Percentiles rank a stretch among this genome's conserved stretches.
phyloP scores from a whole-genome alignment of 2,113 vertebrate genomes.

The Ranitomeya variabilis region DNA sequence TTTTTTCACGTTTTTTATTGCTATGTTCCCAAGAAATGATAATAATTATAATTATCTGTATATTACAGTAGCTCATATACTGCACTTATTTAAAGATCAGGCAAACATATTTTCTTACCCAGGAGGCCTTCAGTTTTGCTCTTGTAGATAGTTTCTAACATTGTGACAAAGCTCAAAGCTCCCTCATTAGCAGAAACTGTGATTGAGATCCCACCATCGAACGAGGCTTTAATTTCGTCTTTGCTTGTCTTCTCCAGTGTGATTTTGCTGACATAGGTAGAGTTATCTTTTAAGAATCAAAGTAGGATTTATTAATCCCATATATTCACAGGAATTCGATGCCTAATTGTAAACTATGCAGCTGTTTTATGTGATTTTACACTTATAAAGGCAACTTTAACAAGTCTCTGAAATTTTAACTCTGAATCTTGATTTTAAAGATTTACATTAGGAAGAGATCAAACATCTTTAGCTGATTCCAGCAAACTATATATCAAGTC shows the following conservation, averaged over 20 bases:
- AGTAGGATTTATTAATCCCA: not conserved
- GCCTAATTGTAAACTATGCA: not conserved
- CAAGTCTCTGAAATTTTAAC: not conserved
- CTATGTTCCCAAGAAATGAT: too few relatives aligned
- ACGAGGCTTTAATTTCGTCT: constrained; percentile 37
- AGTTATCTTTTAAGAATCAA: constrained; percentile 41
- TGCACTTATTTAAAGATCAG: not conserved
- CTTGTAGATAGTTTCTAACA: constrained; percentile 42
- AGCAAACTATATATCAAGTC: constrained; percentile 9
- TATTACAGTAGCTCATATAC: not conserved
- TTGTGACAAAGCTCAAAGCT: constrained; percentile 49
- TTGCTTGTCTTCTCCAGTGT: constrained; percentile 38
- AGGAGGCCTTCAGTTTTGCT: constrained; percentile 57
- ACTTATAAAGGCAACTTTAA: not conserved
- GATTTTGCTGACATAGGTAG: constrained; percentile 40
- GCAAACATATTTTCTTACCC: constrained; percentile 30
- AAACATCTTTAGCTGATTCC: too few relatives aligned
- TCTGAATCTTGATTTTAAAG: not conserved
- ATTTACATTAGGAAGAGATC: not conserved
- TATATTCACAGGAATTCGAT: not conserved
- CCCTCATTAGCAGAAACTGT: constrained; percentile 53
- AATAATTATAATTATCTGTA: not conserved
- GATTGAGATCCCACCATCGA: constrained; percentile 50
- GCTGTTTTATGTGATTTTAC: not conserved
- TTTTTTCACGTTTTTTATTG: not conserved